phyloP scores from a whole-genome alignment of 2,797 vertebrate genomes.

The Rhadinocentrus ornatus region DNA sequence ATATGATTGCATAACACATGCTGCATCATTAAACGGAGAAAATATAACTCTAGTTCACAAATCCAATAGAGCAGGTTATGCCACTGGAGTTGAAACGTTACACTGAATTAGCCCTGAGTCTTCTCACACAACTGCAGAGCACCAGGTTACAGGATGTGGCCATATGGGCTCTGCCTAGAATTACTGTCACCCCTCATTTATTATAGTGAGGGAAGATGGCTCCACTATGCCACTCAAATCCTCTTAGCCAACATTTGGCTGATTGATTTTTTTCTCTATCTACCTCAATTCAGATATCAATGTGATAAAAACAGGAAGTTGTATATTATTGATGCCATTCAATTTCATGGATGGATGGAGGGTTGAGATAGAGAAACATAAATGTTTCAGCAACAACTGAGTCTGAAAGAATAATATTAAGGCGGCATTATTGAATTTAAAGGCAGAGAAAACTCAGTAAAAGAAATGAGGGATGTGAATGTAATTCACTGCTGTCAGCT shows the following conservation, averaged over 20 bases:
- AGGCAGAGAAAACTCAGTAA: conserved; percentile 45
- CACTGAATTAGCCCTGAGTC: conserved; percentile 62
- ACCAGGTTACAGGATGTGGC: conserved; percentile 65
- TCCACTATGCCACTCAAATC: conserved; percentile 71
- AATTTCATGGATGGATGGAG: conserved; percentile 44
- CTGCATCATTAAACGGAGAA: conserved; percentile 39
- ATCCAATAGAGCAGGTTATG: conserved; percentile 47
- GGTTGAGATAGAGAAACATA: conserved; percentile 42
- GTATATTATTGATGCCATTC: conserved; percentile 68
- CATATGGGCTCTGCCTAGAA: conserved; percentile 73
- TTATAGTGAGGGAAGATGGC: conserved; percentile 62
- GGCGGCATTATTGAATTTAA: conserved; percentile 53
- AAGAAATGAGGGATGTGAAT: conserved; percentile 38
- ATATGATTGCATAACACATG: conserved; percentile 30
- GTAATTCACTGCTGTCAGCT: conserved; percentile 34
- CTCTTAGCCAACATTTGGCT: conserved; percentile 79
- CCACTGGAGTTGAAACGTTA: conserved; percentile 46
- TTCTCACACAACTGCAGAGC: conserved; percentile 35
- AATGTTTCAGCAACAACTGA: conserved; percentile 66
- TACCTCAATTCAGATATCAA: conserved; percentile 66
- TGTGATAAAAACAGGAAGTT: conserved; percentile 69
- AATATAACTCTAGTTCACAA: conserved; percentile 36
- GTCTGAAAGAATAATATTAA: conserved; percentile 60
- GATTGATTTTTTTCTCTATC: conserved; percentile 71
- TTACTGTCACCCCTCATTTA: conserved; percentile 80